Conservation (phyloP, 2,888 invertebrate species). For the Netelia inedita region DNA sequence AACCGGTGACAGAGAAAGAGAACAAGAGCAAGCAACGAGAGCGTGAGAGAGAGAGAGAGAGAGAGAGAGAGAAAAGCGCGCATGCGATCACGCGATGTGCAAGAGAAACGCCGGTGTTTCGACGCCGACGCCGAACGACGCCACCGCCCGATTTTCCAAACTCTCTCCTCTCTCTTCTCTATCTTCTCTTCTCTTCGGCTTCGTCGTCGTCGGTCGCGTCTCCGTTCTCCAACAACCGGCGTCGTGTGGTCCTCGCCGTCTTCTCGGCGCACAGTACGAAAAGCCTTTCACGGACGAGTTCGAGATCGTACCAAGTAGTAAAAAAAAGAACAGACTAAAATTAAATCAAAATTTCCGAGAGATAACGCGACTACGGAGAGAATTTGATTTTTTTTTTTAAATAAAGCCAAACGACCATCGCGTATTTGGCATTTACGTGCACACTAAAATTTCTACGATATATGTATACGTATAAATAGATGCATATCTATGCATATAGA, state of each 20-base stretch:
- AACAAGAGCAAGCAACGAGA: not conserved
- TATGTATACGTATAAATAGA: not conserved
- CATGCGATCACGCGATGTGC: slow-evolving; percentile 33
- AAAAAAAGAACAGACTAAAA: not conserved
- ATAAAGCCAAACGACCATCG: not conserved
- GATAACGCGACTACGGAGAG: not conserved
- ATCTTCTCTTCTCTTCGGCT: slow-evolving; percentile 44
- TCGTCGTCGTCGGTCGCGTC: slow-evolving; percentile 61
- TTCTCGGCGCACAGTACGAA: slow-evolving; percentile 44
- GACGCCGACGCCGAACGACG: slow-evolving; percentile 52
- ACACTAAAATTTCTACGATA: not conserved
- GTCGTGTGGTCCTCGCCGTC: slow-evolving; percentile 57
- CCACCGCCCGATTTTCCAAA: slow-evolving; percentile 55
- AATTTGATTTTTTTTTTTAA: not conserved
- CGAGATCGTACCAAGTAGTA: slow-evolving; percentile 14
- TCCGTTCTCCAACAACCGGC: slow-evolving; percentile 62
- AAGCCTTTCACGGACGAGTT: slow-evolving; percentile 14
- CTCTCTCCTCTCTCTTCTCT: slow-evolving; percentile 41
- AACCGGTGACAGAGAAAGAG: not conserved
- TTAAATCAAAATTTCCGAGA: not conserved
- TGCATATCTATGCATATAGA: not conserved
- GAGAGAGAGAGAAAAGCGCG: slow-evolving; percentile 25
- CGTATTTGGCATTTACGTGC: not conserved
- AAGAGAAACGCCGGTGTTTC: slow-evolving; percentile 35
- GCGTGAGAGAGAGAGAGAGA: not conserved